phyloP scores from a whole-genome alignment of 2,888 invertebrate genomes.

The Sphaerophoria rueppellii region DNA sequence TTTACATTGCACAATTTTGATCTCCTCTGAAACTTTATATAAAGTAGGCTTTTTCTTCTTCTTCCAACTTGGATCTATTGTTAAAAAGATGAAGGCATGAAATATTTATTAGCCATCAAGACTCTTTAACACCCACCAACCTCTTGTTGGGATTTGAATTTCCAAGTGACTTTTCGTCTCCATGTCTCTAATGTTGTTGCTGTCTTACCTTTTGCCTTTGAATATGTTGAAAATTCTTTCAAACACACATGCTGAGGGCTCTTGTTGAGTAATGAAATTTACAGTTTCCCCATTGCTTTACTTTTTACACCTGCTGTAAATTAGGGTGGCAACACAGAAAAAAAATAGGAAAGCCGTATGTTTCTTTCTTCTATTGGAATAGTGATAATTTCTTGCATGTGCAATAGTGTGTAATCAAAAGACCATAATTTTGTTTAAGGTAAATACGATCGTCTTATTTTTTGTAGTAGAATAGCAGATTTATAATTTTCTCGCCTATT shows the following conservation, averaged over 20 bases:
- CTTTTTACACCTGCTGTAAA: constrained; percentile 11
- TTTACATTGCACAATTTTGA: constrained; percentile 33
- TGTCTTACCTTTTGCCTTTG: neutral
- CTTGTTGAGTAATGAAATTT: constrained; percentile 6
- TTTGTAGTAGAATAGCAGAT: constrained; percentile 8
- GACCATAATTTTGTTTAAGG: neutral
- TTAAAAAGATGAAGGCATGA: constrained; percentile 23
- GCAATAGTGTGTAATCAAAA: constrained; percentile 4
- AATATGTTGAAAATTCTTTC: neutral
- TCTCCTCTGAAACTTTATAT: constrained; percentile 9
- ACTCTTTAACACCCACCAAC: constrained; percentile 40
- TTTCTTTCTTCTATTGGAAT: neutral
- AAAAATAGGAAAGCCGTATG: neutral
- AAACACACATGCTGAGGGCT: neutral
- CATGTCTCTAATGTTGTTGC: neutral
- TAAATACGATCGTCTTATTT: neutral
- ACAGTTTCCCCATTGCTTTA: constrained; percentile 23
- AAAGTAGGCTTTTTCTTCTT: constrained; percentile 7
- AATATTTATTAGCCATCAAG: constrained; percentile 37
- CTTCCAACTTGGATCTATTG: neutral
- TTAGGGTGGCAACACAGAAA: neutral
- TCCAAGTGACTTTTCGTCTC: constrained; percentile 19
- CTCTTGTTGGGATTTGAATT: constrained; percentile 26
- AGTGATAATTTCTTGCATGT: neutral
- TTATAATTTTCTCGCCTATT: constrained; percentile 12